Percentiles rank a stretch among this genome's conserved stretches.
Evolutionary conservation across 2,888 invertebrate genomes (phyloP).

Genomic region (Actias luna): DNA sequence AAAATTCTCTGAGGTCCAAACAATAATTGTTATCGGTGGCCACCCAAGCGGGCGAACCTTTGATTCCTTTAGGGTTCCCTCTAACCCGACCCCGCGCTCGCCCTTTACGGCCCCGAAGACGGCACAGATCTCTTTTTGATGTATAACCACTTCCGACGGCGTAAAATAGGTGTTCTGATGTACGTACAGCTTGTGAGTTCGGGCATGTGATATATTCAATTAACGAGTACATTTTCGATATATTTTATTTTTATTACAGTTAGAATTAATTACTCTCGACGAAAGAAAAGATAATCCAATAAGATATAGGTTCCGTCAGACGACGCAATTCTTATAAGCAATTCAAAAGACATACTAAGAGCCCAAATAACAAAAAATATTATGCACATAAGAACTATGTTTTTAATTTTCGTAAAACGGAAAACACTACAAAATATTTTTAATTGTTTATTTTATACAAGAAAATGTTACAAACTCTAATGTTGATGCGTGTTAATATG

Average conservation of each 20-base stretch:
- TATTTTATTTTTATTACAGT: neutral
- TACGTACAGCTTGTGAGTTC: conserved; percentile 28
- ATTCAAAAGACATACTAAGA: too few species aligned
- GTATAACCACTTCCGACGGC: conserved; percentile 67
- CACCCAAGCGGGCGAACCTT: conserved; percentile 62
- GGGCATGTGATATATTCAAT: neutral
- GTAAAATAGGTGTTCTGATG: conserved; percentile 27
- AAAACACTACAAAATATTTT: too few species aligned
- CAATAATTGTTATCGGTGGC: conserved; percentile 73
- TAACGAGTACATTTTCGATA: neutral
- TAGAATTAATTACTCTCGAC: neutral
- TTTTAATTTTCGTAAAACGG: too few species aligned
- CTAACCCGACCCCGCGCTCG: conserved; percentile 19
- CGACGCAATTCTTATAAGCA: too few species aligned
- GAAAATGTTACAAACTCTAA: too few species aligned
- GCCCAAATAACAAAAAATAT: too few species aligned
- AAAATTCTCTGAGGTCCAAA: conserved; percentile 64
- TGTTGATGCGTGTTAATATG: too few species aligned
- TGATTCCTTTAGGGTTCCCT: conserved; percentile 50
- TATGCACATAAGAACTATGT: too few species aligned
- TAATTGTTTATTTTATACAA: too few species aligned
- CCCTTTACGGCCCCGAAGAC: conserved; percentile 41
- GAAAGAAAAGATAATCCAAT: neutral
- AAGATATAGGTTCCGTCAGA: neutral
- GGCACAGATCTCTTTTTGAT: conserved; percentile 71